A percentile compares a stretch with the other conserved stretches of the same genome.
phyloP scores from a whole-genome alignment of 2,797 vertebrate genomes.

The Heliangelus exortis region DNA sequence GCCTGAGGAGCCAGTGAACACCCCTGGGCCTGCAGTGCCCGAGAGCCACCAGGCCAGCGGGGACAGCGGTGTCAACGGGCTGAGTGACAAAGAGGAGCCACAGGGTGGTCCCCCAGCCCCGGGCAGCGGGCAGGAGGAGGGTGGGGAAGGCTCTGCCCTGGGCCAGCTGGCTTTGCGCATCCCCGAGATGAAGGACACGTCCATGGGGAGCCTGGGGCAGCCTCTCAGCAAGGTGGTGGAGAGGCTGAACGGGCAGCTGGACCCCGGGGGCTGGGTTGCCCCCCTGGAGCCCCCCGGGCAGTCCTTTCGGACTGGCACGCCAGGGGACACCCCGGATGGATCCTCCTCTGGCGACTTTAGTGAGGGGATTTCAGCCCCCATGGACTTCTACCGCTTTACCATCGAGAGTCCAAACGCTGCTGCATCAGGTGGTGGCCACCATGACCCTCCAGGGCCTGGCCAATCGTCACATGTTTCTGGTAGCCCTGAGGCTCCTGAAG shows the following conservation, averaged over 20 bases:
- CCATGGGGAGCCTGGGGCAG: slow-evolving; percentile 90
- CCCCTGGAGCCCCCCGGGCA: slow-evolving; percentile 70
- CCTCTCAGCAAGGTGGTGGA: slow-evolving; percentile 90
- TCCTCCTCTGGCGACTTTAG: slow-evolving; percentile 72
- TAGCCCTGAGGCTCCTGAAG: slow-evolving; percentile 85
- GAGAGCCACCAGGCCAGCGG: background rate
- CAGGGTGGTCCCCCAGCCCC: background rate
- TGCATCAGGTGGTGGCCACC: slow-evolving; percentile 90
- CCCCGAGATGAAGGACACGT: slow-evolving; percentile 91
- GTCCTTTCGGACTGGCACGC: slow-evolving; percentile 91
- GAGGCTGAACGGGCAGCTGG: slow-evolving; percentile 85
- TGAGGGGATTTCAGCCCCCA: slow-evolving; percentile 79
- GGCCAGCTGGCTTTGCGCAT: slow-evolving; percentile 80
- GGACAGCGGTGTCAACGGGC: background rate
- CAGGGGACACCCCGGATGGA: slow-evolving; percentile 84
- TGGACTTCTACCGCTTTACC: slow-evolving; percentile 94
- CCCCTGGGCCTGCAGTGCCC: rapidly evolving
- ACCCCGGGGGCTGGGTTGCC: slow-evolving; percentile 67
- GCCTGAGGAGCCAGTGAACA: slow-evolving; percentile 74
- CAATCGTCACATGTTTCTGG: slow-evolving; percentile 89
- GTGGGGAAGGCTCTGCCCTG: background rate
- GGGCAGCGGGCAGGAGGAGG: background rate
- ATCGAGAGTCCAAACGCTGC: slow-evolving; percentile 89
- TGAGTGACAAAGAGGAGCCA: background rate
- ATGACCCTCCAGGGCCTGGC: slow-evolving; percentile 94